Conservation (phyloP, 1,140 invertebrate species). For the Drosophila tristis region DNA sequence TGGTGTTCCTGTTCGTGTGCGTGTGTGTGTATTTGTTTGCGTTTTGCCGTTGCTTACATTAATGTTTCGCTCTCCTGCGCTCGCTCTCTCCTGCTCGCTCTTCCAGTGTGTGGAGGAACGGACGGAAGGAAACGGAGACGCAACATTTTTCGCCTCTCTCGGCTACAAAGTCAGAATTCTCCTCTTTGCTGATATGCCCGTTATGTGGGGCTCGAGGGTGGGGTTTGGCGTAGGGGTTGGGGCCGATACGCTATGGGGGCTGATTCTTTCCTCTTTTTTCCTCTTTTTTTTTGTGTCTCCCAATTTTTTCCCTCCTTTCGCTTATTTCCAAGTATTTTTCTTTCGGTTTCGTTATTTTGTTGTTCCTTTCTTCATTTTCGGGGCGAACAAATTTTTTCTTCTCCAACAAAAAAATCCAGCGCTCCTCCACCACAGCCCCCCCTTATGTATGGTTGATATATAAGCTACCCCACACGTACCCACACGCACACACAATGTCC, state of each 20-base stretch:
- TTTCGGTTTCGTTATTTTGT: conserved; percentile 25
- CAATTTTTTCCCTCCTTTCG: conserved; percentile 33
- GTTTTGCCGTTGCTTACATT: conserved; percentile 65
- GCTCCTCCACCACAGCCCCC: conserved; percentile 11
- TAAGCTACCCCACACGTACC: conserved; percentile 20
- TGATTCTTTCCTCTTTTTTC: conserved; percentile 1
- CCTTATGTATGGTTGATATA: conserved; percentile 22
- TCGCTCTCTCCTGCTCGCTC: not conserved
- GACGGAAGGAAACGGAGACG: conserved; percentile 16
- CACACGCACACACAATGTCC: too few relatives aligned
- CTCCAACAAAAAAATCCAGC: conserved; percentile 56
- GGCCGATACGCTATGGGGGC: conserved; percentile 11
- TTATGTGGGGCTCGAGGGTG: conserved; percentile 2
- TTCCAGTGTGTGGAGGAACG: too few relatives aligned
- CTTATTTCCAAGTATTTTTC: conserved; percentile 41
- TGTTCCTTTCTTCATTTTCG: conserved; percentile 66
- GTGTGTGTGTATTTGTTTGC: conserved; percentile 33
- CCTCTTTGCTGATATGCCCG: too few relatives aligned
- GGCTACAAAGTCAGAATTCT: conserved; percentile 68
- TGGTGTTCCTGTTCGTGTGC: conserved; percentile 6
- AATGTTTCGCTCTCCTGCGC: conserved; percentile 28
- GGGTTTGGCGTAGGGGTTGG: conserved; percentile 8
- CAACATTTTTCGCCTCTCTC: conserved; percentile 57
- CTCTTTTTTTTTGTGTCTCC: conserved; percentile 7
- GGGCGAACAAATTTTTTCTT: conserved; percentile 61